Percentiles rank a stretch among this genome's conserved stretches.
Conservation (phyloP, 2,888 invertebrate genomes). For the Campoletis raptor region DNA sequence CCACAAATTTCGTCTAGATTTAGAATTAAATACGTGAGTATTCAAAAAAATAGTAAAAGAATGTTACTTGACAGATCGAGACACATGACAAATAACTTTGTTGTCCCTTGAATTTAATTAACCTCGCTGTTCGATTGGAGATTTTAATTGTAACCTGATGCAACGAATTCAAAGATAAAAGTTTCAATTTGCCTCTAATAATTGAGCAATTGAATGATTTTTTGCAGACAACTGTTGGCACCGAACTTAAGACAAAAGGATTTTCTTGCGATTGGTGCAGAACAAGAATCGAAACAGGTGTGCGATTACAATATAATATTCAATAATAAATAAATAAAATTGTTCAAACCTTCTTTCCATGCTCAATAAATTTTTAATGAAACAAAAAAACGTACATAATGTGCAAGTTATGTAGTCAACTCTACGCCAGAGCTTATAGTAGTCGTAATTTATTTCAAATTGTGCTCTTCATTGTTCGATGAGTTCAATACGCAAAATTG, state of each 20-base stretch:
- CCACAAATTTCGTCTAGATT: conserved; percentile 97
- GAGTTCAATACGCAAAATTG: neutral
- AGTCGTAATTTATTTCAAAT: neutral
- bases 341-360: neutral
- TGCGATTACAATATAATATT: conserved; percentile 77
- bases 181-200: neutral
- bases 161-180: neutral
- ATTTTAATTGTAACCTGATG: neutral
- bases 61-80: too few species aligned
- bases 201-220: conserved; percentile 51
- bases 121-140: neutral
- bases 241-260: conserved; percentile 97
- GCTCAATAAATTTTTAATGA: neutral
- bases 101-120: neutral
- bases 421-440: too few species aligned
- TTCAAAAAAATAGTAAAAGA: conserved; percentile 12
- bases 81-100: too few species aligned
- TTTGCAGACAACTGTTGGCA: conserved; percentile 95
- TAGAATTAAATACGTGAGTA: conserved; percentile 98
- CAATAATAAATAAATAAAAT: neutral
- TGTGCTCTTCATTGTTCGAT: neutral
- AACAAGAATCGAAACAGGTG: conserved; percentile 93
- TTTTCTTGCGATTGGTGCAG: conserved; percentile 94
- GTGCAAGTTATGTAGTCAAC: neutral
- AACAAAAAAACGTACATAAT: neutral